Conservation (phyloP, 1,140 invertebrate genomes). For the Eriosoma lanigerum region DNA sequence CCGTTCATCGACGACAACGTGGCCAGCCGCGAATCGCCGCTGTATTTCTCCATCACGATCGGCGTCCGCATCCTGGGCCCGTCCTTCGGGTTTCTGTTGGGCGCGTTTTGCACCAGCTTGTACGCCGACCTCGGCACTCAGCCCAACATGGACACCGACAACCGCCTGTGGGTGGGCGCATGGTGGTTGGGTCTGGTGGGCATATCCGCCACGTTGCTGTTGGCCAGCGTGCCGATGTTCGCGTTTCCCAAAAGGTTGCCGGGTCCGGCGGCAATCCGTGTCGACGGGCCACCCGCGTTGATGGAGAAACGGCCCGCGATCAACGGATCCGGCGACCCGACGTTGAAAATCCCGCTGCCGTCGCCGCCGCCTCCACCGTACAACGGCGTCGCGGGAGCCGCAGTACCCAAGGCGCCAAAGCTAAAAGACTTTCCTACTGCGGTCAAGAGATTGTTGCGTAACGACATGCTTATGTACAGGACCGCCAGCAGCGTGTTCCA, state of each 20-base stretch:
- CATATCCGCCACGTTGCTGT: slow-evolving; percentile 74
- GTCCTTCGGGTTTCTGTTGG: slow-evolving; percentile 84
- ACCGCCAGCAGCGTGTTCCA: slow-evolving; percentile 87
- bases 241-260: slow-evolving; percentile 74
- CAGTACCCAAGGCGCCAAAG: slow-evolving; percentile 61
- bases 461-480: slow-evolving; percentile 86
- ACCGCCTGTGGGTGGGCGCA: slow-evolving; percentile 87
- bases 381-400: not conserved
- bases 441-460: slow-evolving; percentile 79
- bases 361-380: not conserved
- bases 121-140: slow-evolving; percentile 72
- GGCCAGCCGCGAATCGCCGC: slow-evolving; percentile 84
- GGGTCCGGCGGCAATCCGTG: not conserved
- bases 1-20: slow-evolving; percentile 94
- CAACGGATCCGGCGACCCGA: not conserved
- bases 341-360: not conserved
- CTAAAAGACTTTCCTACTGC: slow-evolving; percentile 81
- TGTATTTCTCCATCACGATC: slow-evolving; percentile 91
- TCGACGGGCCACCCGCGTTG: not conserved
- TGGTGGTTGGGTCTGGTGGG: slow-evolving; percentile 88
- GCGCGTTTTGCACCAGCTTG: slow-evolving; percentile 84
- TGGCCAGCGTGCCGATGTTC: slow-evolving; percentile 84
- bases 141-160: slow-evolving; percentile 66
- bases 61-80: slow-evolving; percentile 88
- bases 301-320: not conserved